phyloP scores from a whole-genome alignment of 2,797 vertebrate genomes.

The Acipenser transmontanus region DNA sequence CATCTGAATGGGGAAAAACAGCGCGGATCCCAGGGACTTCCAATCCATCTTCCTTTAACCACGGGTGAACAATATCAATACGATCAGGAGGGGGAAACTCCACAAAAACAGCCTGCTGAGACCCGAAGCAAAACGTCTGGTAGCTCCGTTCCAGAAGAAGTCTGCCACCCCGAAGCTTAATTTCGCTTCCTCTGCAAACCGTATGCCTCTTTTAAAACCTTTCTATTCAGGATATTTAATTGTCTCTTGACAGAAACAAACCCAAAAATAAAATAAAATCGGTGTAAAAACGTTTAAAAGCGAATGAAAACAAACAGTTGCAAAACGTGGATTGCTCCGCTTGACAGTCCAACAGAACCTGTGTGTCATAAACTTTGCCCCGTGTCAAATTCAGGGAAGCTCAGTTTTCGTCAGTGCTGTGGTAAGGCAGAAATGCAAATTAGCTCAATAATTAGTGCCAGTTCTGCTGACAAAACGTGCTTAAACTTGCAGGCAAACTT shows the following conservation, averaged over 20 bases:
- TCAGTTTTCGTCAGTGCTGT: slow-evolving; percentile 2
- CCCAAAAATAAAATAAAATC: background rate
- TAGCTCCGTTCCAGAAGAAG: too few species aligned
- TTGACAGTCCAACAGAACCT: background rate
- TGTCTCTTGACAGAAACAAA: too few species aligned
- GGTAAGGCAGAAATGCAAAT: slow-evolving; percentile 7
- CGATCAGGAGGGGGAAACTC: too few species aligned
- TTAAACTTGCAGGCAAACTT: background rate
- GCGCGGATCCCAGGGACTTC: slow-evolving; percentile 67
- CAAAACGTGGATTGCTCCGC: background rate
- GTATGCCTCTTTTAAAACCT: too few species aligned
- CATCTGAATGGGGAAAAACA: slow-evolving; percentile 79
- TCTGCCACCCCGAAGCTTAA: too few species aligned
- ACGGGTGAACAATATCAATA: too few species aligned
- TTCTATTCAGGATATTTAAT: too few species aligned
- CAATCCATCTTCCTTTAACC: slow-evolving; percentile 65
- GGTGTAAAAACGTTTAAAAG: slow-evolving; percentile 1
- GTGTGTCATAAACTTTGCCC: slow-evolving; percentile 19
- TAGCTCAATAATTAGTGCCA: background rate
- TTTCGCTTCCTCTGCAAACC: too few species aligned
- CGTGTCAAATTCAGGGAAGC: slow-evolving; percentile 15
- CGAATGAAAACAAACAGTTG: slow-evolving; percentile 12
- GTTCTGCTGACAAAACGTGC: too few species aligned
- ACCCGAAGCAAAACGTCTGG: too few species aligned
- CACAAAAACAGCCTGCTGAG: too few species aligned